Percentiles rank a stretch among this genome's conserved stretches.
Evolutionary conservation across 2,113 vertebrate species (phyloP).

Genomic region (Porphyrio hochstetteri): DNA sequence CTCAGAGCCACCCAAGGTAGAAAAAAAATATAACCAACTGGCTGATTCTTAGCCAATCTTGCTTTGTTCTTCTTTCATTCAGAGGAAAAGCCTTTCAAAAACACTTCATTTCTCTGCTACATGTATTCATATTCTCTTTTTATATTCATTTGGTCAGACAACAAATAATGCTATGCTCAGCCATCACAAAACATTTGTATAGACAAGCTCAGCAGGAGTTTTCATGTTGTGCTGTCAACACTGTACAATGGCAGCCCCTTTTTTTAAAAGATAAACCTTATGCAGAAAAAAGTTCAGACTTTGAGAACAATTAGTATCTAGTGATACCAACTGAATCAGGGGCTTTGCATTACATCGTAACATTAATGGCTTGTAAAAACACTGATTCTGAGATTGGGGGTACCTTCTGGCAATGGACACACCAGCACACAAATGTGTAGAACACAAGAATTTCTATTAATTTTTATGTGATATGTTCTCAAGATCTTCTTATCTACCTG

Average conservation of each 20-base stretch:
- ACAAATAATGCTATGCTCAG: slow-evolving; percentile 32
- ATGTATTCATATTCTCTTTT: slow-evolving; percentile 32
- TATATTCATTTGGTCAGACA: slow-evolving; percentile 27
- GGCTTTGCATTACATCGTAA: not conserved
- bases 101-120: not conserved
- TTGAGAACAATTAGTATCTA: not conserved
- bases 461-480: not conserved
- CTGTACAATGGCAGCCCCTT: not conserved
- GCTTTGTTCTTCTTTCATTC: slow-evolving; percentile 33
- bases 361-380: not conserved
- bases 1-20: slow-evolving; percentile 37
- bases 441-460: not conserved
- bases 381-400: not conserved
- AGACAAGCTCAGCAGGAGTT: slow-evolving; percentile 45
- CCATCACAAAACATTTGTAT: not conserved
- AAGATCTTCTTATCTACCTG: not conserved
- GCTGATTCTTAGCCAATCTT: slow-evolving; percentile 11
- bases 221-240: slow-evolving; percentile 26
- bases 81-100: slow-evolving; percentile 35
- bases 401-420: not conserved
- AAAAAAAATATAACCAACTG: not conserved
- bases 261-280: not conserved
- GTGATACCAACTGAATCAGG: not conserved
- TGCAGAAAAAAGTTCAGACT: not conserved
- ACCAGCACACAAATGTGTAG: not conserved